These are phyloP conservation scores for Dromiciops gliroides DNA, from an alignment of 2,113 vertebrate genomes.

Conservation along the genomic window DNA sequence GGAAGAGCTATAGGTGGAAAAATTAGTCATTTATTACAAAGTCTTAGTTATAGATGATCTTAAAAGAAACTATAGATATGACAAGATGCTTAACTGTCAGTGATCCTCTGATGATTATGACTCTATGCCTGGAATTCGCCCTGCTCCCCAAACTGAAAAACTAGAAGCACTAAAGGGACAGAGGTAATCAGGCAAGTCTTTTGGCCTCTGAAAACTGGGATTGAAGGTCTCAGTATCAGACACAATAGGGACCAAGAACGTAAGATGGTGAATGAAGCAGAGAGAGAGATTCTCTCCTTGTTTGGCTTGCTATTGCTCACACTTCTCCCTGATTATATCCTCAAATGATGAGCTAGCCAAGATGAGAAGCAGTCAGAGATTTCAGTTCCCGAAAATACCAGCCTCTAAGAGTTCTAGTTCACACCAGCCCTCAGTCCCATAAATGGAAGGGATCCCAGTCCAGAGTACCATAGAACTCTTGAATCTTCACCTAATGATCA, in stretches of 20 bases:
- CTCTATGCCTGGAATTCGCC: background rate
- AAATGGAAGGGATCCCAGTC: background rate
- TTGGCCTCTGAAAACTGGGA: background rate
- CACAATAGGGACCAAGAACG: background rate
- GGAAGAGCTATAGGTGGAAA: constrained; percentile 2
- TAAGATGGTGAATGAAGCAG: too few relatives aligned
- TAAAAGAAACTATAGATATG: background rate
- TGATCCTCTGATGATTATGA: background rate
- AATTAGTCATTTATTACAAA: constrained; percentile 39
- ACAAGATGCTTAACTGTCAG: background rate
- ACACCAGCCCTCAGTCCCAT: background rate
- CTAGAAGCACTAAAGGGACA: background rate
- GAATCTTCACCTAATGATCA: background rate
- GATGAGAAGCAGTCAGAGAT: background rate
- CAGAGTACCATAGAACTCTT: background rate
- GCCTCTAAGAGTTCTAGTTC: background rate
- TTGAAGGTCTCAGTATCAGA: background rate
- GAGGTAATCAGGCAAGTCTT: background rate
- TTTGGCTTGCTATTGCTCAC: background rate
- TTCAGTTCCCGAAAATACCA: background rate
- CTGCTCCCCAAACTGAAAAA: background rate
- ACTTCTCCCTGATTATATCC: background rate
- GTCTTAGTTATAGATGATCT: constrained; percentile 30
- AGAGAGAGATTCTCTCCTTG: background rate
- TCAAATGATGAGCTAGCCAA: too few relatives aligned